Evolutionary conservation across 2,113 vertebrate species (phyloP).

Genomic region (Motacilla tschutschensis): DNA sequence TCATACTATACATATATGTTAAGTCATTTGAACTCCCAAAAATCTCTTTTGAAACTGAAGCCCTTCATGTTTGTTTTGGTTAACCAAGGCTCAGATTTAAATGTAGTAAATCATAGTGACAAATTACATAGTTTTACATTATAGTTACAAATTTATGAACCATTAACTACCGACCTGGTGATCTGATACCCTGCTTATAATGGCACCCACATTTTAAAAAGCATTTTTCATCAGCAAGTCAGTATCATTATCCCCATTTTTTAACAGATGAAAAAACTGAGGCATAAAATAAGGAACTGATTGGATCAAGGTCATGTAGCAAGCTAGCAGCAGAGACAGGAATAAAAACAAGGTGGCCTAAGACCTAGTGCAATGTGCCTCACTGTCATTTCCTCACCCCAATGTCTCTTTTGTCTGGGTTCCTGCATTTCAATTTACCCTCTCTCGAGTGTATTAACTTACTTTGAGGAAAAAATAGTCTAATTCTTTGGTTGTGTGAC

Average conservation of each 20-base stretch:
- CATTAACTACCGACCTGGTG: constrained; percentile 20
- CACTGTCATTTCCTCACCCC: constrained; percentile 45
- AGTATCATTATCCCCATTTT: constrained; percentile 55
- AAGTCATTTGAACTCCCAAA: neutral
- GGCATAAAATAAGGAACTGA: constrained; percentile 48
- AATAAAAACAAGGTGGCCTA: constrained; percentile 56
- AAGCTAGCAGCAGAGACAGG: constrained; percentile 35
- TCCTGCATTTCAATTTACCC: constrained; percentile 41
- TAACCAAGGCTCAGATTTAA: neutral
- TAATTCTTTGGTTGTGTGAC: constrained; percentile 1
- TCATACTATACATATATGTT: neutral
- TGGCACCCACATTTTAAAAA: constrained; percentile 40
- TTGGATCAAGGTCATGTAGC: constrained; percentile 51
- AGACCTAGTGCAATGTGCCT: constrained; percentile 21
- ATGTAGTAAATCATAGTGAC: constrained; percentile 14
- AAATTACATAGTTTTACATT: constrained; percentile 28
- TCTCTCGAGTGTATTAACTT: constrained; percentile 14
- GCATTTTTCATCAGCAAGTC: constrained; percentile 45
- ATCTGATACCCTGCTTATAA: constrained; percentile 39
- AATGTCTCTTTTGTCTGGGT: constrained; percentile 22
- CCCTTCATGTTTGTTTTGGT: constrained; percentile 19
- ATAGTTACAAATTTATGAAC: constrained; percentile 47
- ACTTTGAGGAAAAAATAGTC: constrained; percentile 22
- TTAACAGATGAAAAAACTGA: constrained; percentile 55
- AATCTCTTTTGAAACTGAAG: neutral